Percentiles rank a stretch among this genome's conserved stretches.
phyloP scores from a whole-genome alignment of 1,140 invertebrate species.

The Drosophila pandora region DNA sequence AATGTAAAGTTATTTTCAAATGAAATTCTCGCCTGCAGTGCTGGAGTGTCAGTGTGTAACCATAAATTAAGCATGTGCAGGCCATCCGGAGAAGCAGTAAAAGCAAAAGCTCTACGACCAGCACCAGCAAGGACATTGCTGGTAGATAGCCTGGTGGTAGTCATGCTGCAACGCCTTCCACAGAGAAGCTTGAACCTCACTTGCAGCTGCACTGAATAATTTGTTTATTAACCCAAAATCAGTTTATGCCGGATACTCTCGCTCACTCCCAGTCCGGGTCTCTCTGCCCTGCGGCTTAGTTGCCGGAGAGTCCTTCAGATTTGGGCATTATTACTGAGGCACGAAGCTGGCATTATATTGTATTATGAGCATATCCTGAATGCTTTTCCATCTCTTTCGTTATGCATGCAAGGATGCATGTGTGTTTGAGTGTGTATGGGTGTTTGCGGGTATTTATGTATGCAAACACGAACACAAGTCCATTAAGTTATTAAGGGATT shows the following conservation, averaged over 20 bases:
- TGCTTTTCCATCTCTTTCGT: constrained; percentile 11
- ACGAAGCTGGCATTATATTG: constrained; percentile 52
- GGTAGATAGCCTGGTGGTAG: constrained; percentile 26
- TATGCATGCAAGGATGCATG: neutral
- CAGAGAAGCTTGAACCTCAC: constrained; percentile 34
- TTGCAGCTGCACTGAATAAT: constrained; percentile 70
- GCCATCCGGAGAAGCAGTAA: constrained; percentile 21
- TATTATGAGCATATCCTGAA: constrained; percentile 39
- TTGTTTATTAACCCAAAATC: constrained; percentile 79
- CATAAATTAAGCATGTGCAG: constrained; percentile 69
- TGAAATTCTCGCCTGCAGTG: constrained; percentile 51
- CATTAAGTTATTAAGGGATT: constrained; percentile 83
- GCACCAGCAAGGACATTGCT: constrained; percentile 26
- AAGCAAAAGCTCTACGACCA: constrained; percentile 10
- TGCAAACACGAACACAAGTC: constrained; percentile 69
- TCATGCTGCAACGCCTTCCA: constrained; percentile 35
- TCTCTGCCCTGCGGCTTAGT: constrained; percentile 18
- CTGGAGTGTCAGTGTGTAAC: constrained; percentile 48
- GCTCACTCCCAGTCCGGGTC: neutral
- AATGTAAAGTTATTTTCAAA: constrained; percentile 68
- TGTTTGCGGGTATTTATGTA: constrained; percentile 35
- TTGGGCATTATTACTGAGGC: constrained; percentile 66
- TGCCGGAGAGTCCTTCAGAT: constrained; percentile 43
- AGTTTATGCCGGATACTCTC: constrained; percentile 57
- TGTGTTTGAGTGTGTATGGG: constrained; percentile 8